phyloP scores from a whole-genome alignment of 2,113 vertebrate genomes.

The Tetraodon nigroviridis region DNA sequence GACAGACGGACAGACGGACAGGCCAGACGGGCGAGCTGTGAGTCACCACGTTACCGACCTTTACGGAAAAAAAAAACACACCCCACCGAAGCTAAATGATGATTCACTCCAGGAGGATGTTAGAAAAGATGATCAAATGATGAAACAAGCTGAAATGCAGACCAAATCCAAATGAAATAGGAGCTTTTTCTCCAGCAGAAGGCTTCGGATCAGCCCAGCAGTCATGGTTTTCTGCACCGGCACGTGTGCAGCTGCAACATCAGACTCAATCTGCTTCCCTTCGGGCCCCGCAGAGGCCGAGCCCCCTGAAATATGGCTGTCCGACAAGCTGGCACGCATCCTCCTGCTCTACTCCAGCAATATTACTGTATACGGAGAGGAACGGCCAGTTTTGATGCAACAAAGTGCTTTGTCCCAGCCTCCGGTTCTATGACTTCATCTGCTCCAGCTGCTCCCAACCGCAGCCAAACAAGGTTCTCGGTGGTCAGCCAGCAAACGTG shows the following conservation, averaged over 20 bases:
- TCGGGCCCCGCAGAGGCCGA: slow-evolving; percentile 1
- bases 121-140: neutral
- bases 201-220: too few species aligned
- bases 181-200: too few species aligned
- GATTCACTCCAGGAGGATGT: neutral
- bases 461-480: slow-evolving; percentile 6
- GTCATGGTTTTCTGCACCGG: neutral
- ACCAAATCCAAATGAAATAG: too few species aligned
- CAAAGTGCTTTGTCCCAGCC: slow-evolving; percentile 15
- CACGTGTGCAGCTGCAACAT: neutral
- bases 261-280: slow-evolving; percentile 6
- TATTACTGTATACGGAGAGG: neutral
- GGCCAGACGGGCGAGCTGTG: slow-evolving; percentile 2
- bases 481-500: slow-evolving; percentile 1
- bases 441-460: slow-evolving; percentile 4
- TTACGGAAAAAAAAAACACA: neutral
- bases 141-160: too few species aligned
- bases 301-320: slow-evolving; percentile 3
- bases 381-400: slow-evolving; percentile 7
- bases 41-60: slow-evolving; percentile 24
- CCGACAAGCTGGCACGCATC: slow-evolving; percentile 13
- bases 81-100: neutral
- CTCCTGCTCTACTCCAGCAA: neutral
- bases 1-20: neutral
- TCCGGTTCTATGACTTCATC: neutral